These are phyloP conservation scores for Xestia xanthographa DNA, from an alignment of 2,888 invertebrate genomes.

Conservation along the genomic window DNA sequence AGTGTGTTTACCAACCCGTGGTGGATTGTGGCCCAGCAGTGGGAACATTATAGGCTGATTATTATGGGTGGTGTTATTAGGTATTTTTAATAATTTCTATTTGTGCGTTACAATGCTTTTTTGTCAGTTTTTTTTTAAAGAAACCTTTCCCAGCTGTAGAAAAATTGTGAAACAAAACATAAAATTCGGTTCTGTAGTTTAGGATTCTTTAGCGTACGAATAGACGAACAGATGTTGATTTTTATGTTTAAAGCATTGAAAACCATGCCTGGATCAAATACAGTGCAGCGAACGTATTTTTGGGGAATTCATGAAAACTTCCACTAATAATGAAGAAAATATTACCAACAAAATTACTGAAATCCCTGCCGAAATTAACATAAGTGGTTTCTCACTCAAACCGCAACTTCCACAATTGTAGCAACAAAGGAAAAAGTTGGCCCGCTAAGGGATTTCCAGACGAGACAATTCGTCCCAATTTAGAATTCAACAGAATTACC, in stretches of 20 bases:
- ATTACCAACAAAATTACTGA: slow-evolving; percentile 43
- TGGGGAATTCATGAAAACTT: background rate
- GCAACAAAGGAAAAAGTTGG: slow-evolving; percentile 73
- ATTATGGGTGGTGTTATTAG: background rate
- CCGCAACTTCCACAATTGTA: slow-evolving; percentile 70
- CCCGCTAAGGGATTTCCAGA: slow-evolving; percentile 50
- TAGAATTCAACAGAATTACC: slow-evolving; percentile 69
- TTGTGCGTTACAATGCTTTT: background rate
- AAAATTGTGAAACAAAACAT: background rate
- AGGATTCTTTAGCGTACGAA: background rate
- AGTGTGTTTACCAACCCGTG: background rate
- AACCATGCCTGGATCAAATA: background rate
- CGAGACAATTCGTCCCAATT: slow-evolving; percentile 71
- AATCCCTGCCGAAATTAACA: slow-evolving; percentile 58
- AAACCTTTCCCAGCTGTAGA: background rate
- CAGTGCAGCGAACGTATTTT: background rate
- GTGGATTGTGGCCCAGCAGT: background rate
- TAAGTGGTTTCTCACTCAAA: slow-evolving; percentile 67
- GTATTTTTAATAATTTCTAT: background rate
- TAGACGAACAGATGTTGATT: background rate
- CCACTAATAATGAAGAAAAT: slow-evolving; percentile 28
- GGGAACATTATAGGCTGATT: background rate
- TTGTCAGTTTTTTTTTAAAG: background rate
- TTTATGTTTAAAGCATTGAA: background rate
- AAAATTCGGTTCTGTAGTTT: background rate